Base-by-base conservation (phyloP, 2,888 invertebrate species). In the Ormyrus nitidulus region DNA sequence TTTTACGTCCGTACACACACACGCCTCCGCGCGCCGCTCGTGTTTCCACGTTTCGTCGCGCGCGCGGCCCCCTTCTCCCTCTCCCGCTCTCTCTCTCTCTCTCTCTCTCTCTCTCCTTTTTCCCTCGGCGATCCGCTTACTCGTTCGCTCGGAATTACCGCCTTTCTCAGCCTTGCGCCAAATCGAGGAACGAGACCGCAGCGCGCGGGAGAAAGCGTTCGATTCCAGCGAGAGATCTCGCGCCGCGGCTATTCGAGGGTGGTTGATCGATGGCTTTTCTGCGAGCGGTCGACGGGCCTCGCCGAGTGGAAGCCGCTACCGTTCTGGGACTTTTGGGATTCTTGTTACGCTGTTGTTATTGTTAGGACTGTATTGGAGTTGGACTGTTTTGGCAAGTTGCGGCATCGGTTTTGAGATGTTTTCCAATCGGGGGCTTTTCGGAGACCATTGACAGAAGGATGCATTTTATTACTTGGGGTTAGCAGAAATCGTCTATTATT, bases 231-330 rank as follows among this genome's bases (percentile, higher is more conserved):
- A 48, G 56, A 70, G 10, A 65, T 78, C 73, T 79, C 51, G 51
- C 34, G 19, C 51, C 34, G 19, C 51, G 44, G 5, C 56, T 48
- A 65, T 3, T 34, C 34, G 34, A 34, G 34, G 34, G 1, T 6
- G 58, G 19, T 64, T 79, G 71, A 79, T 79, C 75, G 75, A 79
- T 79, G 75, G 70, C 61, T 75, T 75, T 79, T 66, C 66, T 66
- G 56, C 13, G 34, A 1, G 5, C 19, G 6, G 19, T 6, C 13
- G 9, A 13, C 51, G 10, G 13, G 8, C 8, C 51, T 71, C 61
- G 11, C 13, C 51, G 19, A 44, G 34, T 7, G n/a, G 11, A 5
- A 11, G n/a, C 3, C 34, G 34, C 34, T 2, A 2, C 34, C 34
- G 34, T 34, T 34, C 34, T 34, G 34, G 34, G 34, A 34, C 34